These are phyloP conservation scores for Drosophila barbarae DNA, from an alignment of 2,888 invertebrate species.

Conservation along the genomic window DNA sequence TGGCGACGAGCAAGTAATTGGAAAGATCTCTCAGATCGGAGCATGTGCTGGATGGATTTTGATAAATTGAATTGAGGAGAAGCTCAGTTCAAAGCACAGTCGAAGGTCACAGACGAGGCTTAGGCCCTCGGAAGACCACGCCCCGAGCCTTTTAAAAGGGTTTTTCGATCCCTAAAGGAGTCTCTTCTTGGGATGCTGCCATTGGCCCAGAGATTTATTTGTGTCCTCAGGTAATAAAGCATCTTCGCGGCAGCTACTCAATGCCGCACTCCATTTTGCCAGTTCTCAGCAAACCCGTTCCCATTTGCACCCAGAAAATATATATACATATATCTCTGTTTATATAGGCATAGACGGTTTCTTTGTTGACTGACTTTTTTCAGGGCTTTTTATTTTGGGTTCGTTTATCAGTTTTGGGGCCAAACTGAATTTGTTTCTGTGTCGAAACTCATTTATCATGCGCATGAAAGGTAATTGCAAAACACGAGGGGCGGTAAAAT, in stretches of 20 bases:
- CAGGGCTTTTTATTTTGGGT: slow-evolving; percentile 23
- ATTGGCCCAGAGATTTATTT: slow-evolving; percentile 60
- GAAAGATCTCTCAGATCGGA: slow-evolving; percentile 28
- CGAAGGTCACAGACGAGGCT: slow-evolving; percentile 24
- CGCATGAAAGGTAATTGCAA: slow-evolving; percentile 50
- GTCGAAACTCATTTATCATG: slow-evolving; percentile 61
- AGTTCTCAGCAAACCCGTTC: slow-evolving; percentile 48
- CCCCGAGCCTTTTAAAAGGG: slow-evolving; percentile 17
- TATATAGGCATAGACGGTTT: slow-evolving; percentile 14
- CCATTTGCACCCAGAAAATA: slow-evolving; percentile 21
- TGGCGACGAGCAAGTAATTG: slow-evolving; percentile 11
- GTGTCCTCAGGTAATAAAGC: slow-evolving; percentile 54
- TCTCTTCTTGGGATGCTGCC: slow-evolving; percentile 42
- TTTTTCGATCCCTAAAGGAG: slow-evolving; percentile 14
- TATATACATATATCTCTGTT: not conserved
- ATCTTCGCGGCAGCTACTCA: slow-evolving; percentile 38
- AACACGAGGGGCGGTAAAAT: slow-evolving; percentile 49
- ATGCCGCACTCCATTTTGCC: slow-evolving; percentile 58
- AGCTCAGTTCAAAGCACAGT: slow-evolving; percentile 53
- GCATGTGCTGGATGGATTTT: slow-evolving; percentile 65
- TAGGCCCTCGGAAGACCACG: slow-evolving; percentile 40
- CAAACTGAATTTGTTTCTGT: slow-evolving; percentile 45
- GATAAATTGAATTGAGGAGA: slow-evolving; percentile 60
- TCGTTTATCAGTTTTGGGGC: slow-evolving; percentile 50
- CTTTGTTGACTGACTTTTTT: slow-evolving; percentile 27